These are phyloP conservation scores for Heliconius congener DNA, from an alignment of 1,140 invertebrate genomes.

Conservation along the genomic window DNA sequence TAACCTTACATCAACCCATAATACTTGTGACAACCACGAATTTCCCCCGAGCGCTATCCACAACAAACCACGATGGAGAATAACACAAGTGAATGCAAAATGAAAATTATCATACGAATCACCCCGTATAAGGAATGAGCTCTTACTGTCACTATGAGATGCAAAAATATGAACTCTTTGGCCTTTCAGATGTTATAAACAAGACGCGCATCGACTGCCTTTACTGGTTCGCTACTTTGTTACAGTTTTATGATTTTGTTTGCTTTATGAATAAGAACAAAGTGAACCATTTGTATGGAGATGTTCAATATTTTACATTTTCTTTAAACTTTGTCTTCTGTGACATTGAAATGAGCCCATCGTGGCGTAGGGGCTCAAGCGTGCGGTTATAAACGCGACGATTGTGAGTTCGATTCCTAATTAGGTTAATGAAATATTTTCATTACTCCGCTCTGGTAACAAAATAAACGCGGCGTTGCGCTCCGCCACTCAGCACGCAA, in stretches of 20 bases:
- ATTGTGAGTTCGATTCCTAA: too few species aligned
- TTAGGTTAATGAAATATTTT: too few species aligned
- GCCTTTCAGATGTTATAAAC: constrained; percentile 57
- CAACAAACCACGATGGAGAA: constrained; percentile 71
- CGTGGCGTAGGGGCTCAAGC: too few species aligned
- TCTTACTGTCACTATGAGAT: constrained; percentile 67
- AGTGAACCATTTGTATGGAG: not conserved
- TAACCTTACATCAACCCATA: constrained; percentile 45
- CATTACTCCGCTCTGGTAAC: too few species aligned
- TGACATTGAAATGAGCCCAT: too few species aligned
- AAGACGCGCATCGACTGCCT: constrained; percentile 29
- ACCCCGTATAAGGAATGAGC: constrained; percentile 68
- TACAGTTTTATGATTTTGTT: constrained; percentile 11
- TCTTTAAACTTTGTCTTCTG: constrained; percentile 5
- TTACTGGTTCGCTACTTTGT: constrained; percentile 13
- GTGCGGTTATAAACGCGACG: too few species aligned
- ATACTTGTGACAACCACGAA: constrained; percentile 58
- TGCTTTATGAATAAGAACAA: constrained; percentile 4
- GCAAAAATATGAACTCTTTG: constrained; percentile 73
- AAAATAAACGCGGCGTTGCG: too few species aligned
- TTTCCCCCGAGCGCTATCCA: constrained; percentile 75
- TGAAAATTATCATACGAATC: constrained; percentile 81
- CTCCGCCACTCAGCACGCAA: too few species aligned
- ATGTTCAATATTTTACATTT: not conserved
- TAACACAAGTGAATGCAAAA: constrained; percentile 76